Percentiles rank a stretch among this genome's conserved stretches.
Conservation (phyloP, 2,888 invertebrate species). For the Drosophila silvestris region DNA sequence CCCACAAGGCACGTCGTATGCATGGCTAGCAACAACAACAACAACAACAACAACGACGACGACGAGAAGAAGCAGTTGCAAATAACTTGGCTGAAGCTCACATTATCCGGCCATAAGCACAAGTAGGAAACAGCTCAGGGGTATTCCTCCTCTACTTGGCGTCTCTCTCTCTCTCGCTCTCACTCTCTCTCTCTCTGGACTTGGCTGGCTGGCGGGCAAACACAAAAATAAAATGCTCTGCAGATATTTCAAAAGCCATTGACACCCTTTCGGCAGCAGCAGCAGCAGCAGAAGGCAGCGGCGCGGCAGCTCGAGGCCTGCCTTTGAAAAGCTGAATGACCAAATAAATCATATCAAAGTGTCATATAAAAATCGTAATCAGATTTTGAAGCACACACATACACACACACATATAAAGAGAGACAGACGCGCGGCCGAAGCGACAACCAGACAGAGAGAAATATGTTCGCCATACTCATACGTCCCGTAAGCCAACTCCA, state of each 20-base stretch:
- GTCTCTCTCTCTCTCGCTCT: neutral
- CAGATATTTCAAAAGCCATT: conserved; percentile 82
- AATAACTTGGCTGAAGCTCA: conserved; percentile 76
- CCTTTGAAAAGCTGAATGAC: conserved; percentile 82
- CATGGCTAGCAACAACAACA: conserved; percentile 49
- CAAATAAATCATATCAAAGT: conserved; percentile 85
- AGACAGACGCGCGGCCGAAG: conserved; percentile 19
- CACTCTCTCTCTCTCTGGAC: neutral
- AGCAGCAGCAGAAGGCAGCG: conserved; percentile 9
- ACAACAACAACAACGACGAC: conserved; percentile 33
- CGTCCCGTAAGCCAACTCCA: conserved; percentile 77
- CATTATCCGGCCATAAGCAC: conserved; percentile 77
- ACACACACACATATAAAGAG: conserved; percentile 15
- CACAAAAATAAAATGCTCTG: conserved; percentile 73
- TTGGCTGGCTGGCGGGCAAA: conserved; percentile 51
- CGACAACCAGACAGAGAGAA: conserved; percentile 45
- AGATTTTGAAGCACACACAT: conserved; percentile 83
- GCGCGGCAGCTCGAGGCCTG: conserved; percentile 68
- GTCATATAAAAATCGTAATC: conserved; percentile 86
- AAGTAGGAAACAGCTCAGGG: conserved; percentile 70
- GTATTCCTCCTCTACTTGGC: conserved; percentile 15
- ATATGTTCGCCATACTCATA: conserved; percentile 64
- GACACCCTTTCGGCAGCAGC: conserved; percentile 77
- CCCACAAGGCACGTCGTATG: conserved; percentile 64
- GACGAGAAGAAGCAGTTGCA: conserved; percentile 64